Evolutionary conservation across 2,113 vertebrate genomes (phyloP), one percentile per base, ranked within the genome.

Genomic region (Cinclus cinclus): DNA sequence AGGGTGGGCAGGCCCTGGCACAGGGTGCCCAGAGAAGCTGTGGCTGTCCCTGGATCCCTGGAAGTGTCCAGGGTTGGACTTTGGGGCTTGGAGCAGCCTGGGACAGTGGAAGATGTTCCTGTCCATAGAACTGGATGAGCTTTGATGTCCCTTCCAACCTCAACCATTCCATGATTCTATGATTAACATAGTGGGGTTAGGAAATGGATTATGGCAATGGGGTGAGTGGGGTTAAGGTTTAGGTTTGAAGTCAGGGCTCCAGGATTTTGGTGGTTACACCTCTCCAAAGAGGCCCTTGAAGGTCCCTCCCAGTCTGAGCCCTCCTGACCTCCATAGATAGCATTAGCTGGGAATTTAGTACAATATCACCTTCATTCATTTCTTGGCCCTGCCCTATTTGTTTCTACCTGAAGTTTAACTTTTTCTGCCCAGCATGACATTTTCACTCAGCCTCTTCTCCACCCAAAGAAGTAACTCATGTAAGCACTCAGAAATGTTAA

Each of bases 31-130:
- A 71, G 58, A 71, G 75, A 1, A 79, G 58, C 75, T 63, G 58
- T 2, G 65, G 65, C 85, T 70, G 74, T 20, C n/a, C 55, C 85
- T 86, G 83, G 25, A 88, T 64, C 75, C 49, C 85, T 64, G 50
- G 67, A 0, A 64, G 75, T 80, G 67, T 0, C 65, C 65, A 21
- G 56, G 58, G 56, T 0, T 87, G 74, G 55, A 78, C 10, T 2
- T 0, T 25, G 9, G 53, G 44, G 53, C 37, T 86, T 37, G 84
- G n/a, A 70, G 5, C 41, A 55, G 1, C 41, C 56, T 78, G 74
- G 39, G 20, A n/a, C 0, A 30, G 49, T 55, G 75, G 56, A 0
- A 79, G 7, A 5, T 35, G 58, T 42, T 49, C 65, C 49, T 49
- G 30, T 17, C 15, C n/a, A 18, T 42, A 17, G 49, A 5, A 47